Conservation (phyloP, 2,113 vertebrate genomes). For the Centrocercus urophasianus region DNA sequence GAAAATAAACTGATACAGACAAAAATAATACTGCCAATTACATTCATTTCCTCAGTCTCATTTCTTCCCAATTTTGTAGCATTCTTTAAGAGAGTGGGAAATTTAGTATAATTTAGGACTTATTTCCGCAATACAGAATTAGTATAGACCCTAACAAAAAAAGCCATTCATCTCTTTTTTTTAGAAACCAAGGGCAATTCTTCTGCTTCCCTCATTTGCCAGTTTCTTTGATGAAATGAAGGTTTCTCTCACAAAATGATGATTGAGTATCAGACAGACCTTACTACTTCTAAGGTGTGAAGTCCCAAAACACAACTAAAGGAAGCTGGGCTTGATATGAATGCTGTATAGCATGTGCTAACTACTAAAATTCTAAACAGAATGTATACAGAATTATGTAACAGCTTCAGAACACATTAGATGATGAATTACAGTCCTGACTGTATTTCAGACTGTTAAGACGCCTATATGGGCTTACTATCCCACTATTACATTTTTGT, state of each 20-base stretch:
- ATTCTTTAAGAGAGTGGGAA: neutral
- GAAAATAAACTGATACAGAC: neutral
- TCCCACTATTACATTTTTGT: neutral
- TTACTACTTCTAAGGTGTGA: neutral
- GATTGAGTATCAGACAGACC: rapidly evolving
- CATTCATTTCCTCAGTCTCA: neutral
- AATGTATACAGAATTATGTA: neutral
- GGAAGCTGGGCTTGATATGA: neutral
- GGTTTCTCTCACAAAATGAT: neutral
- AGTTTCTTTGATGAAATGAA: neutral
- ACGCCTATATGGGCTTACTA: neutral
- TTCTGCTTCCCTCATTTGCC: neutral
- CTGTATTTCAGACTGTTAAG: neutral
- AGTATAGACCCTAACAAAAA: neutral
- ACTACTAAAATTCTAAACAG: neutral
- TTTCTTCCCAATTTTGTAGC: rapidly evolving
- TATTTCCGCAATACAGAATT: neutral
- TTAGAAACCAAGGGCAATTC: neutral
- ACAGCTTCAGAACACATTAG: neutral
- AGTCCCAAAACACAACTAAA: neutral
- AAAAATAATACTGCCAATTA: neutral
- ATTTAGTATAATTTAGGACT: neutral
- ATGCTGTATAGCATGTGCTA: neutral
- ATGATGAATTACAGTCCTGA: neutral
- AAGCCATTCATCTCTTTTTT: neutral